Conservation (phyloP, 2,113 vertebrate genomes). For the Calidris pygmaea region DNA sequence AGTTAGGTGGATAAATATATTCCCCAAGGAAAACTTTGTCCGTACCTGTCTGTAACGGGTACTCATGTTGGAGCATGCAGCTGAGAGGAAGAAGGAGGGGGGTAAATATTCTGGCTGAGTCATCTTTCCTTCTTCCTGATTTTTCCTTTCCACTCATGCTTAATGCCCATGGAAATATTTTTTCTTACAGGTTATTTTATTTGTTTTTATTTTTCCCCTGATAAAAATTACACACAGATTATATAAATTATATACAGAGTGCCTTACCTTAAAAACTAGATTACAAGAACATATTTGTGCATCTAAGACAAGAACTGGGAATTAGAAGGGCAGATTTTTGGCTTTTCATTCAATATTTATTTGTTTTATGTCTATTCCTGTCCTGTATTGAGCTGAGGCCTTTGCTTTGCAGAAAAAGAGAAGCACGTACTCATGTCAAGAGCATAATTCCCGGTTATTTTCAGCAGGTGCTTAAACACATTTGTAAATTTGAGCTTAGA, state of each 20-base stretch:
- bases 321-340: background rate
- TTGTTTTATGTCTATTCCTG: background rate
- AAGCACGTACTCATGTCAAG: slow-evolving; percentile 4
- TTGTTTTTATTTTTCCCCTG: background rate
- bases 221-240: background rate
- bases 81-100: background rate
- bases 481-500: slow-evolving; percentile 20
- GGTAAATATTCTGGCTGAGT: background rate
- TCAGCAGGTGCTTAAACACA: slow-evolving; percentile 31
- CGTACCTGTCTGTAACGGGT: background rate
- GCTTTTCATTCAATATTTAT: background rate
- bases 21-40: background rate
- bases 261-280: background rate
- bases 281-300: background rate
- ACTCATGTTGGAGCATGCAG: background rate
- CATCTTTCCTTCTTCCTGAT: background rate
- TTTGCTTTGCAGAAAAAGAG: background rate
- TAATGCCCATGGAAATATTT: background rate
- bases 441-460: slow-evolving; percentile 39
- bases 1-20: background rate
- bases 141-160: background rate
- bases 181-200: background rate
- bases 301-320: background rate
- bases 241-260: background rate
- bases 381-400: background rate